Evolutionary conservation across 1,140 invertebrate genomes (phyloP).

Genomic region (Drosophila kikkawai): DNA sequence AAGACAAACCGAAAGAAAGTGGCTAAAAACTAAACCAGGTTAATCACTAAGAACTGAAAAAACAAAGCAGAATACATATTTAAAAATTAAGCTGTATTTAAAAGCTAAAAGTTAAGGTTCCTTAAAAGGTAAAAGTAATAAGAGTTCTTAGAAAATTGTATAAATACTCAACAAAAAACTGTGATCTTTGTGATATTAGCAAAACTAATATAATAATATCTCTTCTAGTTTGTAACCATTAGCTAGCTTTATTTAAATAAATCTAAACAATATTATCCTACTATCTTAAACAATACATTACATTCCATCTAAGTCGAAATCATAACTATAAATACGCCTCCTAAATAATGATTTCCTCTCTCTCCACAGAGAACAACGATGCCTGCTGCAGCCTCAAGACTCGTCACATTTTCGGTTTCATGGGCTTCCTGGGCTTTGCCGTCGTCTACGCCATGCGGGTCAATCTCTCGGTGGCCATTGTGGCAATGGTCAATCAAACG

Average conservation of each 20-base stretch:
- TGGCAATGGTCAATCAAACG: slow-evolving; percentile 95
- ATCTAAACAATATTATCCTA: no score
- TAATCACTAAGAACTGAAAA: not conserved
- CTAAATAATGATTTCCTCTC: slow-evolving; percentile 4
- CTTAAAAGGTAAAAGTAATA: not conserved
- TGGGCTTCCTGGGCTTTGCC: slow-evolving; percentile 92
- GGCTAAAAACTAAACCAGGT: not conserved
- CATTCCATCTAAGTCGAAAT: not conserved
- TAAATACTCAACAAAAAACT: not conserved
- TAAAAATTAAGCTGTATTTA: not conserved
- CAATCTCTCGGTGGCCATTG: slow-evolving; percentile 96
- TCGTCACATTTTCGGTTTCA: slow-evolving; percentile 91
- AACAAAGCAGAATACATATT: no score
- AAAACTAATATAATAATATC: no score
- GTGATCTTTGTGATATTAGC: not conserved
- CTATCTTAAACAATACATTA: not conserved
- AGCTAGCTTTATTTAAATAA: no score
- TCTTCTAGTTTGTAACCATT: no score
- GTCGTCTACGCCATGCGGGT: slow-evolving; percentile 96
- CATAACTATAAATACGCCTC: slow-evolving; percentile 23
- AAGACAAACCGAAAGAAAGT: not conserved
- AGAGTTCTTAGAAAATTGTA: not conserved
- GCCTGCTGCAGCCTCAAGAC: slow-evolving; percentile 85
- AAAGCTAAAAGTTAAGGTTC: not conserved
- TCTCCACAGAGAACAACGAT: not conserved